Conservation (phyloP, 1,140 invertebrate species). For the Platyscapa corneri region DNA sequence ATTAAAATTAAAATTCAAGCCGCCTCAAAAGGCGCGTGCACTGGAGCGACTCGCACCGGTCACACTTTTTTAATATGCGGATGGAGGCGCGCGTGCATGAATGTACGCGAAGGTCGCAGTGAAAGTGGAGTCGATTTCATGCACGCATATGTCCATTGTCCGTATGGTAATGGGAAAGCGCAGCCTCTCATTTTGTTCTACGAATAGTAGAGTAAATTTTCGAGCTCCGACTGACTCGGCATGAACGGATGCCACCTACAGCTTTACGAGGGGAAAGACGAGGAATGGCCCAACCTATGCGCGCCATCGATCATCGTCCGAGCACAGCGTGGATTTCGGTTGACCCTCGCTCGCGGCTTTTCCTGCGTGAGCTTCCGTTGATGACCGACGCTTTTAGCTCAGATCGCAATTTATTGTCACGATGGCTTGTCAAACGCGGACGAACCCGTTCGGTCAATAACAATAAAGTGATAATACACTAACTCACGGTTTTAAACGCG, state of each 20-base stretch:
- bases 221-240: too few species aligned
- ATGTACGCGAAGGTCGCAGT: slow-evolving; percentile 9
- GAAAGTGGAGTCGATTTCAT: background rate
- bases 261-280: too few species aligned
- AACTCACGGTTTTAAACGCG: background rate
- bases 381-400: background rate
- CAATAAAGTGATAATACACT: too few species aligned
- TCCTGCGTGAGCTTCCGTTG: background rate
- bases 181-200: background rate
- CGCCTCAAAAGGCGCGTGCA: background rate
- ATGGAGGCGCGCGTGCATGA: background rate
- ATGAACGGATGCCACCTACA: too few species aligned
- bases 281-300: background rate
- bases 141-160: background rate
- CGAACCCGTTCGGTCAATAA: too few species aligned
- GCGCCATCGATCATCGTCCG: background rate
- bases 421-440: too few species aligned
- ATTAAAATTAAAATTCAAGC: background rate
- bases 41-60: too few species aligned
- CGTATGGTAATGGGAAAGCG: background rate
- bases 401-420: too few species aligned
- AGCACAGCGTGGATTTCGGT: background rate
- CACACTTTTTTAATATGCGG: background rate
- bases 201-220: too few species aligned
- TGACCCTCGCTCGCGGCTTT: too few species aligned